phyloP scores from a whole-genome alignment of 2,797 vertebrate species.

The Ptychadena robeensis region DNA sequence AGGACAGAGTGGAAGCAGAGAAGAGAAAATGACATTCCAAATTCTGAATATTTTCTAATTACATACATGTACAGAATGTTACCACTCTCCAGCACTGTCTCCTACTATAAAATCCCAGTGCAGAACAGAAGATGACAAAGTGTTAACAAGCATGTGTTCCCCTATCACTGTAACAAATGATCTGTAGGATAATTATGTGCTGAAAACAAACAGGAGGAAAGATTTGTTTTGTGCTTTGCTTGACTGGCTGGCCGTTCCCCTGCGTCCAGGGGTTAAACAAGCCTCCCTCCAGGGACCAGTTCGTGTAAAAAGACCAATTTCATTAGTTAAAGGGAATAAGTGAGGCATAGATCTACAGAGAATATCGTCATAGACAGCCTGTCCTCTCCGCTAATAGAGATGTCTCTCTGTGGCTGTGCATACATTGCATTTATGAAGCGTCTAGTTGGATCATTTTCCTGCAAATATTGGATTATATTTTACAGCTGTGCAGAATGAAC shows the following conservation, averaged over 20 bases:
- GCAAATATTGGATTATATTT: not conserved
- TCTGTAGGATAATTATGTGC: conserved; percentile 6
- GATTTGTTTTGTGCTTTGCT: conserved; percentile 32
- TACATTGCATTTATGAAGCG: conserved; percentile 18
- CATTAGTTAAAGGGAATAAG: conserved; percentile 48
- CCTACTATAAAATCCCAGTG: conserved; percentile 1
- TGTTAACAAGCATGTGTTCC: not conserved
- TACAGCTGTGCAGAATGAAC: not conserved
- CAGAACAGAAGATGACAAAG: not conserved
- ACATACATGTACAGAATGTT: conserved; percentile 14
- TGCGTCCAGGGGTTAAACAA: conserved; percentile 23
- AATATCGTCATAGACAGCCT: conserved; percentile 27
- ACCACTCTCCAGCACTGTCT: not conserved
- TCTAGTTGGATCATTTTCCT: not conserved
- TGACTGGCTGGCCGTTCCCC: conserved; percentile 16
- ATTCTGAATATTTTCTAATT: conserved; percentile 36
- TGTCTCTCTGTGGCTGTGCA: conserved; percentile 1
- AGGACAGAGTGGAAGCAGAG: too few species aligned
- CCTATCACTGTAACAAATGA: conserved; percentile 18
- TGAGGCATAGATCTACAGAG: conserved; percentile 1
- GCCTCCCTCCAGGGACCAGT: conserved; percentile 35
- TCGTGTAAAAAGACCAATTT: conserved; percentile 49
- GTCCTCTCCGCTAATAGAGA: conserved; percentile 15
- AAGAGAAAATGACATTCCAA: not conserved
- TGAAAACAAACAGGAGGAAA: conserved; percentile 21